Conservation (phyloP, 1,140 invertebrate species). For the Phymastichus coffea region DNA sequence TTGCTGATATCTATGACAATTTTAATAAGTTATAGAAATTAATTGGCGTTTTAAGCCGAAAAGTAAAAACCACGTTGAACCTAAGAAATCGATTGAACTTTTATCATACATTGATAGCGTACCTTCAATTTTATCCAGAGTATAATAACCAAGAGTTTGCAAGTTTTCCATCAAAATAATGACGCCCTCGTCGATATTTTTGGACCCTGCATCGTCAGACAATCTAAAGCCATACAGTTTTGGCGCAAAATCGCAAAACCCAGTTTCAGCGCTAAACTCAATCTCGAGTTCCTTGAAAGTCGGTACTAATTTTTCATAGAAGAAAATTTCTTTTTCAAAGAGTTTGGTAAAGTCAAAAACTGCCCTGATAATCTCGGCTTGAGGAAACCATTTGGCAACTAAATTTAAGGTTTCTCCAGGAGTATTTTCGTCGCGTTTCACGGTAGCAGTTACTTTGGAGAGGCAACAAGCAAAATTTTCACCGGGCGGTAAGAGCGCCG, state of each 20-base stretch:
- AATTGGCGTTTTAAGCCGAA: too few relatives aligned
- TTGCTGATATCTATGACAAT: too few relatives aligned
- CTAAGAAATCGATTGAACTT: too few relatives aligned
- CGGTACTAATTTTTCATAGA: constrained; percentile 12
- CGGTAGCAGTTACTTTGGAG: constrained; percentile 46
- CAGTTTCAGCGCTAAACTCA: constrained; percentile 21
- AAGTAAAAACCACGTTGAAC: too few relatives aligned
- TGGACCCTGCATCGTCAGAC: neutral
- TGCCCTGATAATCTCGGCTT: constrained; percentile 29
- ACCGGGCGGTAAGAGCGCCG: constrained; percentile 49
- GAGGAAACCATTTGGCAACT: constrained; percentile 50
- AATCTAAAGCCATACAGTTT: neutral
- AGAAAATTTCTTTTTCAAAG: constrained; percentile 23
- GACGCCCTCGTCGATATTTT: constrained; percentile 14
- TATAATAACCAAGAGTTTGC: constrained; percentile 2
- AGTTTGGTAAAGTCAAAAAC: constrained; percentile 29
- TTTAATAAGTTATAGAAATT: too few relatives aligned
- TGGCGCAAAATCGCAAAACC: neutral
- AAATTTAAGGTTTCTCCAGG: constrained; percentile 40
- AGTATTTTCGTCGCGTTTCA: constrained; percentile 27
- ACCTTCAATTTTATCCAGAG: constrained; percentile 19
- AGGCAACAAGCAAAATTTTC: constrained; percentile 66
- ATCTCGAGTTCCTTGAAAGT: neutral
- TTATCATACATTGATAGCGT: too few relatives aligned
- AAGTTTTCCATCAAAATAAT: constrained; percentile 23